Percentiles rank a stretch among this genome's conserved stretches.
Evolutionary conservation across 2,888 invertebrate genomes (phyloP).

Genomic region (Metopia argyrocephala): DNA sequence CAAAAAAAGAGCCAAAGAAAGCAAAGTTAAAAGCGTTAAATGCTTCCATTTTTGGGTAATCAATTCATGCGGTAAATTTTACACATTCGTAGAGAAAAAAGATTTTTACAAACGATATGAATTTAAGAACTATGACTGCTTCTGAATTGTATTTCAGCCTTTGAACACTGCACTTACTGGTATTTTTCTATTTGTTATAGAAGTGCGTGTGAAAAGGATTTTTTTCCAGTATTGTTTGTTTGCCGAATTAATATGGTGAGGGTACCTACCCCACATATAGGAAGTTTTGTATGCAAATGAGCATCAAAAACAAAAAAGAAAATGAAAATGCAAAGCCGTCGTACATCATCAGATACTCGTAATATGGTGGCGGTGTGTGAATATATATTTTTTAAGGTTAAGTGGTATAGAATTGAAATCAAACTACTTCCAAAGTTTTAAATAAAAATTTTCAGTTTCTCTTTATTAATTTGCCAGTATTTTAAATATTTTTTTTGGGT

Average conservation of each 20-base stretch:
- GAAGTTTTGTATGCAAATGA: conserved; percentile 37
- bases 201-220: conserved; percentile 45
- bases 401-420: no score
- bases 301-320: conserved; percentile 4
- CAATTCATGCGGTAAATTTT: conserved; percentile 52
- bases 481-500: no score
- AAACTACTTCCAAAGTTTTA: no score
- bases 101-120: conserved; percentile 54
- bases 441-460: no score
- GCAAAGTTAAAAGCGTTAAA: conserved; percentile 51
- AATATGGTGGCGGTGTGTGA: conserved; percentile 29
- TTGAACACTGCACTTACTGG: background rate
- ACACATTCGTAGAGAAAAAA: conserved; percentile 45
- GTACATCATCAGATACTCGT: conserved; percentile 17
- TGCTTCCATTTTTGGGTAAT: conserved; percentile 63
- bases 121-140: background rate
- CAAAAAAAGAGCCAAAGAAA: background rate
- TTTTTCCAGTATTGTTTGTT: background rate
- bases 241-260: background rate
- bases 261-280: conserved; percentile 12
- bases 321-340: background rate
- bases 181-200: background rate
- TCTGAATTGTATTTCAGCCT: background rate
- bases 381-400: background rate
- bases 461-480: no score